Evolutionary conservation across 2,797 vertebrate genomes (phyloP).

Genomic region (Rhabdophis nuchalis): DNA sequence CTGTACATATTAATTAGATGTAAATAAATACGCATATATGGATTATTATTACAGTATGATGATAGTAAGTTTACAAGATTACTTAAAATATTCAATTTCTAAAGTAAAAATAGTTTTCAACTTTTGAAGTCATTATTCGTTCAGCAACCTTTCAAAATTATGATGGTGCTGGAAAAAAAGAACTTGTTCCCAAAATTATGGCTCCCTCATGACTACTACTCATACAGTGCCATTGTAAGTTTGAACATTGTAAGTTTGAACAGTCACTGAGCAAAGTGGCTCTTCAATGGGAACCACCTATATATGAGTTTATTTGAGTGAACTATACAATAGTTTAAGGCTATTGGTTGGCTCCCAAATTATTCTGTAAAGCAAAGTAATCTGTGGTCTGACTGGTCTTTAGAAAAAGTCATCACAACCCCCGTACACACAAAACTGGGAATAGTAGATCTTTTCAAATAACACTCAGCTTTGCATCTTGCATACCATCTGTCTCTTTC

Average conservation of each 20-base stretch:
- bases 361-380: conserved; percentile 1
- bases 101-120: not conserved
- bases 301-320: not conserved
- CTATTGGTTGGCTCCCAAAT: not conserved
- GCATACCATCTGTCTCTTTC: conserved; percentile 3
- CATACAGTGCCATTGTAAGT: not conserved
- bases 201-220: not conserved
- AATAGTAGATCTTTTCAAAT: not conserved
- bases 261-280: not conserved
- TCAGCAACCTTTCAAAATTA: not conserved
- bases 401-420: not conserved
- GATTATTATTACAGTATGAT: not conserved
- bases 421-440: not conserved
- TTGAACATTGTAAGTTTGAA: not conserved
- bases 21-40: not conserved
- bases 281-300: not conserved
- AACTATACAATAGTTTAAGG: not conserved
- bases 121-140: not conserved
- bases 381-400: not conserved
- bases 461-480: not conserved
- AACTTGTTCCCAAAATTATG: not conserved
- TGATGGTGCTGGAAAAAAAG: not conserved
- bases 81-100: not conserved
- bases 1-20: not conserved
- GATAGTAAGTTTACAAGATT: not conserved